Base-by-base conservation (phyloP, 2,888 invertebrate genomes). In the Scaptomyza polygonia region DNA sequence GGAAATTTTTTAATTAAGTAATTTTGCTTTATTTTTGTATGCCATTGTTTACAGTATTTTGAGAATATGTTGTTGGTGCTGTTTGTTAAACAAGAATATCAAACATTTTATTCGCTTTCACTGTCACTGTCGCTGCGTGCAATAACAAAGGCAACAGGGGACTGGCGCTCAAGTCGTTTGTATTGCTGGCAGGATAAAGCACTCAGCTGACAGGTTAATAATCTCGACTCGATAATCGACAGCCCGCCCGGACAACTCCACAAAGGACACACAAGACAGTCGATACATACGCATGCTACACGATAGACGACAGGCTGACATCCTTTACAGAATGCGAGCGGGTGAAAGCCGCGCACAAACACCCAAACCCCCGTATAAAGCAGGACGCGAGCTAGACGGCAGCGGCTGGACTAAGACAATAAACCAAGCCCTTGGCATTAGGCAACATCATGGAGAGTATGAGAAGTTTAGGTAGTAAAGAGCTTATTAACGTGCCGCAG, bases 181-280 rank as follows among this genome's bases (percentile, higher is more conserved):
- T 61, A 62, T 73, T 51, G 61, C 77, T 62, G 66, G 69, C 73
- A 65, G 79, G 64, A 86, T 86, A 83, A 83, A 86, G 67, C 86
- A 80, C 83, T 86, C 72, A 86, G 78, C 88, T 84, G 84, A 86
- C 84, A 84, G 84, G 88, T 88, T 88, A 84, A 84, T 84, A 84
- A 84, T 88, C 88, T 88, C 79, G 84, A 84, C 79, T 81, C 86
- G 84, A 86, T 84, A 84, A 84, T 84, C 84, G 88, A 88, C 86
- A 86, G 77, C 63, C 70, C 52, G 48, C 47, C 70, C 39, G 49
- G 70, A 69, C 57, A 48, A 30, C 44, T 39, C 32, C 42, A 47
- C 58, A 59, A 59, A 43, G 59, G 67, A 59, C 67, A 59, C 67
- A 61, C 34, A 32, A 39, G 49, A 62, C 39, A 54, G 65, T 25